Evolutionary conservation across 2,113 vertebrate species (phyloP).

Genomic region (Sinosuthora webbiana): DNA sequence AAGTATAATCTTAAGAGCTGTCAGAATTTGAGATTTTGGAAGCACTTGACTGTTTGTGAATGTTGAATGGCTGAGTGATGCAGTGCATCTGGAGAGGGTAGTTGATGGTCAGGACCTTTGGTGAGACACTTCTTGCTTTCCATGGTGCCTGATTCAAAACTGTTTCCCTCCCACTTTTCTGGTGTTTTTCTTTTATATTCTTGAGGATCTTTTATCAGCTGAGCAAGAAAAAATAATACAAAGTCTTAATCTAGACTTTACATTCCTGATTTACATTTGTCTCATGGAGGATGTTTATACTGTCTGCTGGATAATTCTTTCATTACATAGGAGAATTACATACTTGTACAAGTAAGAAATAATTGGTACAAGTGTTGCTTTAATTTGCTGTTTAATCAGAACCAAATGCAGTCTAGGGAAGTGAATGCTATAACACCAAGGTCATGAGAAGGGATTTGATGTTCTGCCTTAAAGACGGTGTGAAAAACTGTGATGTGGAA

Average conservation of each 20-base stretch:
- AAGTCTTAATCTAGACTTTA: background rate
- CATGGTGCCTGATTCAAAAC: fast-evolving
- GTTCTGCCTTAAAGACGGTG: background rate
- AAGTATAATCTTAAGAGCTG: background rate
- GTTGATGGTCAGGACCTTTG: background rate
- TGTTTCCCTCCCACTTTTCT: background rate
- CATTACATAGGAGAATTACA: conserved; percentile 43
- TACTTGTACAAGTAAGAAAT: conserved; percentile 43
- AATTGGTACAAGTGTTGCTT: conserved; percentile 35
- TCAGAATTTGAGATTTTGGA: background rate
- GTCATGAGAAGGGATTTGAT: background rate
- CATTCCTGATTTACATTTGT: conserved; percentile 24
- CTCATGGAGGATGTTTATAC: background rate
- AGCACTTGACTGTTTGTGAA: background rate
- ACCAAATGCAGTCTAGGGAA: conserved; percentile 33
- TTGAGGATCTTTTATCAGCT: conserved; percentile 34
- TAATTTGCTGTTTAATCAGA: conserved; percentile 52
- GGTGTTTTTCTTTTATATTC: conserved; percentile 13
- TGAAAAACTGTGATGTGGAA: background rate
- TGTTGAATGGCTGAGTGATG: background rate
- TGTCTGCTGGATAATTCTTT: conserved; percentile 20
- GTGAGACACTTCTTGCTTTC: background rate
- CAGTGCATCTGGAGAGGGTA: background rate
- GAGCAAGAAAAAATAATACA: conserved; percentile 9
- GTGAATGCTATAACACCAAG: fast-evolving